These are phyloP conservation scores for Gallinago nigripennis DNA, from an alignment of 2,797 vertebrate genomes.

Conservation along the genomic window DNA sequence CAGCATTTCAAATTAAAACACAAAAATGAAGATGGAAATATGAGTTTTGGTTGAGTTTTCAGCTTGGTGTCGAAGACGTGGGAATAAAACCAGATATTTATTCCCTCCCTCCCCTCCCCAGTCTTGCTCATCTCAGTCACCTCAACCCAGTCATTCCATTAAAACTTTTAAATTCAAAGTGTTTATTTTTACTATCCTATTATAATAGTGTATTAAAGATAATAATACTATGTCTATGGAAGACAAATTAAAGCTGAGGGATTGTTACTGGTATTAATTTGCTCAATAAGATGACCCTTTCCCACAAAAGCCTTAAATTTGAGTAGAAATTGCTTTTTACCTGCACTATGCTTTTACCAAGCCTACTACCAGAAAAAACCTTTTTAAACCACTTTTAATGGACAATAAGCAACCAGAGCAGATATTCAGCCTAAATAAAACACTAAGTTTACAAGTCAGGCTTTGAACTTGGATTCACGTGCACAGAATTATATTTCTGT, in stretches of 20 bases:
- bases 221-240: background rate
- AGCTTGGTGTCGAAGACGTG: background rate
- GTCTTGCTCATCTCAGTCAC: background rate
- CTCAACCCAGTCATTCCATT: background rate
- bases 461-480: background rate
- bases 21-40: background rate
- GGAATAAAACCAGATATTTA: background rate
- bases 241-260: background rate
- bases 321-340: background rate
- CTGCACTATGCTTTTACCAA: background rate
- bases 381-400: background rate
- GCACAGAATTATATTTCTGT: background rate
- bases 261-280: background rate
- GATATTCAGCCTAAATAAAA: background rate
- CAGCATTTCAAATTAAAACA: background rate
- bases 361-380: background rate
- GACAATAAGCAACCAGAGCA: background rate
- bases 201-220: background rate
- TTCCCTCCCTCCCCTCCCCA: fast-evolving
- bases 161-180: background rate
- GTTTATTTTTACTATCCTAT: background rate
- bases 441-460: background rate
- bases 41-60: background rate
- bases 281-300: background rate
- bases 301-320: background rate